Base-by-base conservation (phyloP, 2,113 vertebrate species). In the Morone saxatilis region DNA sequence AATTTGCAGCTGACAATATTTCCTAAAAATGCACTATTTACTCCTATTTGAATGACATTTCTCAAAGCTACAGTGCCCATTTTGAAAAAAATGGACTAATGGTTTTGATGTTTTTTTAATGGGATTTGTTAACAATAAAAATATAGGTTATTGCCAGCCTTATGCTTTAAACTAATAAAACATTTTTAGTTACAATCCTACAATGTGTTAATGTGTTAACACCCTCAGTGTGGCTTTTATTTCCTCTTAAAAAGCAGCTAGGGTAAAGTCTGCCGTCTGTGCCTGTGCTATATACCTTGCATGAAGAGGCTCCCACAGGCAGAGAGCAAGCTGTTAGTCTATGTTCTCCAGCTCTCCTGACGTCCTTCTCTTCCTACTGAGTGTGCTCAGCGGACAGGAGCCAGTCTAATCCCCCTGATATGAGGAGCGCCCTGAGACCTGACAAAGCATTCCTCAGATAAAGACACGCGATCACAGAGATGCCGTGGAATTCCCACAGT, bases 381-480 rank as follows among this genome's bases (percentile, higher is more conserved):
- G 89, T 89, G 89, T 71, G 89, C 90, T 88, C 87, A 94, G 94
- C 85, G 93, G 91, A 91, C 92, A 92, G 95, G 96, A 99, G 95
- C 94, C 95, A 93, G 92, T 86, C 97, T 99, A 99, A 99, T 98
- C 97, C 97, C 96, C 95, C 97, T 97, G 97, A 99, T 99, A 99
- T 95, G 96, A 97, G 97, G 96, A 99, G 97, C 94, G 92, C 94
- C 96, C 96, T 96, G 97, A 99, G 97, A 97, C 97, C 97, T 98
- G 97, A 98, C 97, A 97, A 94, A 96, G 95, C 98, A 99, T 99
- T 99, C 98, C 97, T 97, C 95, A 99, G 98, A 99, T 99, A 99
- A 96, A 99, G 97, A 92, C 86, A 85, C 86, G 91, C 94, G 96
- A 97, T 98, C 97, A 97, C 96, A 97, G 96, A 96, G 95, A 96